A percentile compares a stretch with the other conserved stretches of the same genome.
These are phyloP conservation scores for Branchinecta lynchi DNA, from an alignment of 1,140 invertebrate genomes.

Conservation along the genomic window DNA sequence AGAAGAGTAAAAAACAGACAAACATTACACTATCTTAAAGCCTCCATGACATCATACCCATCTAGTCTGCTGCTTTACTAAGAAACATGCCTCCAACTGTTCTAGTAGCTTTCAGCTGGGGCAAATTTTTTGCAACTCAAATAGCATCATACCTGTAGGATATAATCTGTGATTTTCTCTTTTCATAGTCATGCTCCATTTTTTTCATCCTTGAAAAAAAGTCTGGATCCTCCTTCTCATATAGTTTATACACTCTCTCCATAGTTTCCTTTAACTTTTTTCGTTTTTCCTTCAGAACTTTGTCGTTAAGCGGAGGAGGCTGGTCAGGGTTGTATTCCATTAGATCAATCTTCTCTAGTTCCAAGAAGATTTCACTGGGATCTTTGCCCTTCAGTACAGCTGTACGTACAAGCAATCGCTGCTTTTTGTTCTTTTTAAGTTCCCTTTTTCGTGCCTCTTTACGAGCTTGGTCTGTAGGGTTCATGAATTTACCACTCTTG, in stretches of 20 bases:
- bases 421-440: constrained; percentile 94
- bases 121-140: too few relatives aligned
- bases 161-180: constrained; percentile 63
- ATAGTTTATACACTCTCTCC: constrained; percentile 75
- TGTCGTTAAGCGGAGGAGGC: constrained; percentile 84
- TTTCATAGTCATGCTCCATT: constrained; percentile 83
- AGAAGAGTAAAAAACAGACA: too few relatives aligned
- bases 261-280: constrained; percentile 91
- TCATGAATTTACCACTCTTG: constrained; percentile 99
- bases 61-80: too few relatives aligned
- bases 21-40: too few relatives aligned
- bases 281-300: constrained; percentile 88
- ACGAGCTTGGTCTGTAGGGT: constrained; percentile 95
- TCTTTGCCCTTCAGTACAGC: constrained; percentile 98
- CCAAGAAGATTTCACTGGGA: constrained; percentile 78
- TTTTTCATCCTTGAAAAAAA: constrained; percentile 79
- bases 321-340: constrained; percentile 94
- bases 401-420: constrained; percentile 81
- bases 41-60: too few relatives aligned
- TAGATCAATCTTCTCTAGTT: constrained; percentile 94
- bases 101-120: too few relatives aligned
- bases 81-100: too few relatives aligned
- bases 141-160: constrained; percentile 58
- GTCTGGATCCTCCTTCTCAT: constrained; percentile 82
- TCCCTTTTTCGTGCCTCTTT: constrained; percentile 96